Percentiles rank a stretch among this genome's conserved stretches.
Evolutionary conservation across 2,113 vertebrate genomes (phyloP).

Genomic region (Neolamprologus hecqui): DNA sequence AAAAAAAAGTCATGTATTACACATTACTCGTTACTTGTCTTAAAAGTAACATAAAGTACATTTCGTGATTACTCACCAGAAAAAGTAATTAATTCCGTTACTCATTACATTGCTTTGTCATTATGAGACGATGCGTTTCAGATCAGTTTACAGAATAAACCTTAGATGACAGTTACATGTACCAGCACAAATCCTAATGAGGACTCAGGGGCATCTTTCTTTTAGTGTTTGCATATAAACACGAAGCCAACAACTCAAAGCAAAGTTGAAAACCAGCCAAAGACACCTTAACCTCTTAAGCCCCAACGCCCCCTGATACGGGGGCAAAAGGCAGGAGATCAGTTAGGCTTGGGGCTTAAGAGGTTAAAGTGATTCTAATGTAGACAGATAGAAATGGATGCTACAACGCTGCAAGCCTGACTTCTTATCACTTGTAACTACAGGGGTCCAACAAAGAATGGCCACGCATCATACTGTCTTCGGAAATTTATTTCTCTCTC

Average conservation of each 20-base stretch:
- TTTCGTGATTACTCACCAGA: background rate
- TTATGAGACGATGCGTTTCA: rapidly evolving
- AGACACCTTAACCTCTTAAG: no score
- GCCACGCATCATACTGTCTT: no score
- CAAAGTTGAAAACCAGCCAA: background rate
- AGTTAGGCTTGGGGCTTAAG: no score
- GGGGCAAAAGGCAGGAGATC: no score
- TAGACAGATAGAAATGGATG: background rate
- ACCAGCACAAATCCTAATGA: background rate
- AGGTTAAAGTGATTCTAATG: background rate
- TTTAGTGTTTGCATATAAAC: background rate
- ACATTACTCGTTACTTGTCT: background rate
- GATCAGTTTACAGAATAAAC: background rate
- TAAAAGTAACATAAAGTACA: background rate
- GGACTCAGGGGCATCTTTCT: rapidly evolving
- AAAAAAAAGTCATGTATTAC: background rate
- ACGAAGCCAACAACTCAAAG: background rate
- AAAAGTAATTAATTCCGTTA: background rate
- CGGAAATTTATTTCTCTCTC: no score
- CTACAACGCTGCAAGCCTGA: background rate
- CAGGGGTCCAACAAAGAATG: no score
- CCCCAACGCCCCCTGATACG: no score
- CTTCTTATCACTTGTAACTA: background rate
- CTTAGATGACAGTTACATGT: background rate
- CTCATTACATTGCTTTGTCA: background rate